Percentiles rank a stretch among this genome's conserved stretches.
These are phyloP conservation scores for Lutra lutra DNA, from an alignment of 2,797 vertebrate species.

Conservation along the genomic window DNA sequence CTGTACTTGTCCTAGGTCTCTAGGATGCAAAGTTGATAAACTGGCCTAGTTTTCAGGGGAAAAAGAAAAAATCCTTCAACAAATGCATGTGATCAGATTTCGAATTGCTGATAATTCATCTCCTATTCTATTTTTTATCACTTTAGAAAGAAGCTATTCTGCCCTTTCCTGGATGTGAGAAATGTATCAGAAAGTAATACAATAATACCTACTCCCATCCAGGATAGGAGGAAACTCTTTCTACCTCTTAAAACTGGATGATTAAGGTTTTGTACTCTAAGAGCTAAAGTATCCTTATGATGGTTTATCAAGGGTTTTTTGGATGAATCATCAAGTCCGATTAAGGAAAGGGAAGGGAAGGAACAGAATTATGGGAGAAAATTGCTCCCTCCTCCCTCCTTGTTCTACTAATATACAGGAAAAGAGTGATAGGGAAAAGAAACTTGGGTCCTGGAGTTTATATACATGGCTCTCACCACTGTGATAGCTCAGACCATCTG, in stretches of 20 bases:
- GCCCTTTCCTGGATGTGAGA: neutral
- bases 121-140: neutral
- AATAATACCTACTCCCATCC: neutral
- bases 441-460: neutral
- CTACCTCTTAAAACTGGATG: neutral
- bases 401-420: neutral
- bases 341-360: neutral
- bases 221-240: neutral
- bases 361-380: neutral
- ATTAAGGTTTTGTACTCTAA: neutral
- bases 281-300: neutral
- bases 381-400: neutral
- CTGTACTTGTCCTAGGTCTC: neutral
- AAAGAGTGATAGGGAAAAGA: neutral
- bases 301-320: neutral
- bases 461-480: neutral
- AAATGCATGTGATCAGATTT: neutral
- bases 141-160: neutral
- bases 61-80: neutral
- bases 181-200: neutral
- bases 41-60: neutral
- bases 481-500: neutral
- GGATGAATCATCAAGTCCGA: neutral
- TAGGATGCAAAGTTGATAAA: neutral
- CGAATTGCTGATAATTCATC: neutral